Base-by-base conservation (phyloP, 2,113 vertebrate genomes). In the Otolemur garnettii region DNA sequence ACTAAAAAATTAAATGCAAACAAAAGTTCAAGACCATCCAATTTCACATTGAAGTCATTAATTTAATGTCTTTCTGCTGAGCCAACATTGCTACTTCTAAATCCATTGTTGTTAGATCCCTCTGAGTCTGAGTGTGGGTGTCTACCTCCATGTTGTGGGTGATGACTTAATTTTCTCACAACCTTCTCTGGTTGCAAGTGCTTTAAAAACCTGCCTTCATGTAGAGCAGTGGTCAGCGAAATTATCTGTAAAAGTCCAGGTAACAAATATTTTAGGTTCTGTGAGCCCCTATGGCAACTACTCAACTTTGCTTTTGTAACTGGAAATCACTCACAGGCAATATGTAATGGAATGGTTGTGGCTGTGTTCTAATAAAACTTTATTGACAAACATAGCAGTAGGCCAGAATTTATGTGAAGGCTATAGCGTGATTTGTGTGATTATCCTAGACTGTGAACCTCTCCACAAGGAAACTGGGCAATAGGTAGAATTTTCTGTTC, bases 371-470 rank as follows among this genome's bases (percentile, higher is more conserved):
- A 62, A 33, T 85, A 95, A 87, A 94, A 69, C 33, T 87, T 95
- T 77, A 93, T 66, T 90, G 30, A 19, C 21, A 80, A 45, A 88
- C 87, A 59, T 3, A 94, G 19, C 18, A 64, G 30, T 33, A 11
- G 68, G 15, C 66, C 59, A 71, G 57, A 91, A 60, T n/a, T 86
- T 55, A 2, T 38, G 30, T 68, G 17, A 30, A 68, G 83, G 38
- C 35, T 92, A 1, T 50, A 17, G 13, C 81, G 77, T 87, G 55
- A 24, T 7, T 3, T 50, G 45, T 50, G 45, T 42, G 10, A 74
- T 80, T 94, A 28, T 66, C 95, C 30, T 60, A 64, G 78, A 26
- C 82, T 59, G 50, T 28, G 33, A n/a, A 83, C 55, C 81, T 91
- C 26, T 87, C 33, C 21, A 91, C 22, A 7, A 87, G 71, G 6